Evolutionary conservation across 2,797 vertebrate species (phyloP).

Genomic region (Falco cherrug): DNA sequence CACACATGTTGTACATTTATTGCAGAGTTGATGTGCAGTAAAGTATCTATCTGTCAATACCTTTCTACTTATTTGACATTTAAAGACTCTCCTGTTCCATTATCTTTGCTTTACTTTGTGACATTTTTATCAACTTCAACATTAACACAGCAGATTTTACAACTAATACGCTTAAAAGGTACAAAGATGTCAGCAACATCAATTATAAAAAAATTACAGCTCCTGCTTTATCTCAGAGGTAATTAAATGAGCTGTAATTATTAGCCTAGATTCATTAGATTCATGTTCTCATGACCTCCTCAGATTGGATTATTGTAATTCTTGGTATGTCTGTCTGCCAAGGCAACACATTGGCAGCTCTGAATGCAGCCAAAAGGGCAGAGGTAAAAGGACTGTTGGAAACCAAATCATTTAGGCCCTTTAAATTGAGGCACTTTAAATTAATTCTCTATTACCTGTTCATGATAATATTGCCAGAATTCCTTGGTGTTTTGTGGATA

Average conservation of each 20-base stretch:
- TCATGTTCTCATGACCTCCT: constrained; percentile 51
- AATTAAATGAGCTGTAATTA: constrained; percentile 69
- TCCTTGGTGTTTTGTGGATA: background rate
- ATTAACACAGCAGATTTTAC: constrained; percentile 64
- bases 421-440: background rate
- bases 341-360: background rate
- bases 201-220: constrained; percentile 62
- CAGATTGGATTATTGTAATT: constrained; percentile 58
- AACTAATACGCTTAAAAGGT: constrained; percentile 65
- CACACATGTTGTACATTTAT: background rate
- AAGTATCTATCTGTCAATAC: constrained; percentile 44
- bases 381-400: background rate
- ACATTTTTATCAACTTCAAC: constrained; percentile 68
- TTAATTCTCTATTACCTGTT: background rate
- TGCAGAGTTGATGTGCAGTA: constrained; percentile 24
- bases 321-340: constrained; percentile 10
- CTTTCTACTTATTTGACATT: constrained; percentile 60
- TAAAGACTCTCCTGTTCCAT: constrained; percentile 55
- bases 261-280: constrained; percentile 72
- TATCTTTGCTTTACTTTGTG: constrained; percentile 59
- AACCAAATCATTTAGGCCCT: background rate
- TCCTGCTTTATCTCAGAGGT: constrained; percentile 60
- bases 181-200: constrained; percentile 62
- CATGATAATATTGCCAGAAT: background rate
- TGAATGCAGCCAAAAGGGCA: constrained; percentile 15